Conservation (phyloP, 2,113 vertebrate genomes). For the Ammodytes marinus region DNA sequence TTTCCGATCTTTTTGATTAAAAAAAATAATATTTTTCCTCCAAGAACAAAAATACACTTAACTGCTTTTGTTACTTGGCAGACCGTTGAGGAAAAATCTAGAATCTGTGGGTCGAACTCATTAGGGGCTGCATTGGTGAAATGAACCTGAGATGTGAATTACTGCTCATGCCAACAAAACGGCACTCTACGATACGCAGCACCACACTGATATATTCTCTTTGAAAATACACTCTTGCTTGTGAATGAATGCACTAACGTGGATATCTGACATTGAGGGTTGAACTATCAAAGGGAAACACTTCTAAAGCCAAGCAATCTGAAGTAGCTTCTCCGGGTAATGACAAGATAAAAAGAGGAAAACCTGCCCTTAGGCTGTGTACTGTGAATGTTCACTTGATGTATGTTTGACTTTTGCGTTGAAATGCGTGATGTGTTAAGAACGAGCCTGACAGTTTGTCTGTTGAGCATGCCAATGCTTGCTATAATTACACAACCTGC, state of each 20-base stretch:
- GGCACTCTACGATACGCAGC: not conserved
- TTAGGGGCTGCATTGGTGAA: not conserved
- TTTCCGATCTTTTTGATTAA: conserved; percentile 17
- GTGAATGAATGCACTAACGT: not conserved
- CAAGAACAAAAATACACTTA: conserved; percentile 22
- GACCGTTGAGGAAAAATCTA: not conserved
- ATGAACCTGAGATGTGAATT: conserved; percentile 11
- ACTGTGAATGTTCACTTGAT: conserved; percentile 10
- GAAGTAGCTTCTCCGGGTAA: conserved; percentile 13
- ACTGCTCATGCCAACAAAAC: not conserved
- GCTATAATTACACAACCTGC: not conserved
- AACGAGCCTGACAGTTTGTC: not conserved
- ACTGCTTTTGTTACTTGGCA: conserved; percentile 19
- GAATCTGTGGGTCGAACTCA: conserved; percentile 1
- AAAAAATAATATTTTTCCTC: not conserved
- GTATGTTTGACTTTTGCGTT: not conserved
- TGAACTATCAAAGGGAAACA: conserved; percentile 14
- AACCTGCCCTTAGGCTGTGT: not conserved
- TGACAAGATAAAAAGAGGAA: not conserved
- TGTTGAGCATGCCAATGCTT: conserved; percentile 15
- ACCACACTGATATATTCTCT: not conserved
- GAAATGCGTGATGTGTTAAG: conserved; percentile 5
- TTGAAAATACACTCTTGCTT: not conserved
- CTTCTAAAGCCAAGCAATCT: not conserved
- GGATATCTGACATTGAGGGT: conserved; percentile 4